Evolutionary conservation across 2,888 invertebrate genomes (phyloP), one percentile per base, ranked within the genome.

Genomic region (Oscheius sp.): DNA sequence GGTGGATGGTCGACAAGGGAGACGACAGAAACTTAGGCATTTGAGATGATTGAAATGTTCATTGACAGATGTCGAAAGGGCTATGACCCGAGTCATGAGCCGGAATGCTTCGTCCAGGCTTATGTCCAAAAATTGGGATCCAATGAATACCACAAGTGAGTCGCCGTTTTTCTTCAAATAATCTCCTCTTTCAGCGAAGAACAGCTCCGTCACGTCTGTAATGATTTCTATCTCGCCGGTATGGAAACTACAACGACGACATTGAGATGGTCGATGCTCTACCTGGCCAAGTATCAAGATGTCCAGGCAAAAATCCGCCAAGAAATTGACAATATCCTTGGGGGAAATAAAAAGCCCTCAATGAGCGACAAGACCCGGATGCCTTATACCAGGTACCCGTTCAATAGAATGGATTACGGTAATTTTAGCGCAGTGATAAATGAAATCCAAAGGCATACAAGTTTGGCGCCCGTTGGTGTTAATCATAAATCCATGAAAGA

Each of bases 141-240:
- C n/a, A 69, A 43, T 41, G 25, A 25, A 21, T 12, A 13, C 9
- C 27, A 55, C 12, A 69, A 9, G 69, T 69, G 35, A 2, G 56
- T 41, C 25, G 13, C 21, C 9, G 9, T 12, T 9, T 16, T 49
- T 13, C 16, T 49, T 49, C 49, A 18, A 5, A 35, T 6, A 35
- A 9, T 35, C 35, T 35, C 35, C 9, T 9, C 5, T 41, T 58
- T 59, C n/a, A 72, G 72, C 13, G 61, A 69, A 21, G 45, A 52
- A 2, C 58, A 73, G 29, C 13, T 59, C 25, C 18, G 43, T n/a
- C 58, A 73, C 25, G 69, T 73, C 21, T 66, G 63, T 5, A 25
- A 74, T 1, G 84, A 84, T 58, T 78, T 84, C 73, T 84, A 76
- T 76, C 13, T 81, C 13, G 84, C 82, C n/a, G 84, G 84, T n/a